Evolutionary conservation across 1,140 invertebrate species (phyloP).

Genomic region (Drosophila athabasca): DNA sequence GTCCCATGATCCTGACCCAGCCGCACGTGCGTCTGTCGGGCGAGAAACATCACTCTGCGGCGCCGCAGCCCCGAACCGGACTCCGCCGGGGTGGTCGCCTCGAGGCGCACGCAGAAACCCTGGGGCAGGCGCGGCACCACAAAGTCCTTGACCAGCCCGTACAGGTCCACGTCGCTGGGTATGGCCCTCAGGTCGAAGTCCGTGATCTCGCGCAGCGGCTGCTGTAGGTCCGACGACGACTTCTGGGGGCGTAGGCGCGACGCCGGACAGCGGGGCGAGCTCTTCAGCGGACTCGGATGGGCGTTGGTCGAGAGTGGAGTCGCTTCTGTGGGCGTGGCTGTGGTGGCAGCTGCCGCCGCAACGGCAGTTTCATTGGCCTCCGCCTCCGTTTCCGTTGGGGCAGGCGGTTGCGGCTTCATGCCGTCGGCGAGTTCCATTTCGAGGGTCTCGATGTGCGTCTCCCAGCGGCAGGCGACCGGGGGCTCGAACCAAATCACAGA

Average conservation of each 20-base stretch:
- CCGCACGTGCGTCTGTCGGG: conserved; percentile 60
- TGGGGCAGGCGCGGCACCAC: conserved; percentile 78
- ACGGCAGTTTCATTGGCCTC: conserved; percentile 6
- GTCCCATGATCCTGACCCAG: conserved; percentile 19
- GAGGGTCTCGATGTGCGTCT: conserved; percentile 82
- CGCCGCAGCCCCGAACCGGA: conserved; percentile 21
- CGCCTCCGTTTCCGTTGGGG: conserved; percentile 3
- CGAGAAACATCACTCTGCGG: conserved; percentile 66
- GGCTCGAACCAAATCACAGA: conserved; percentile 93
- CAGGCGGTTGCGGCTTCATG: conserved; percentile 36
- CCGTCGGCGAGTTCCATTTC: conserved; percentile 72
- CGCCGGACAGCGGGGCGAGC: conserved; percentile 69
- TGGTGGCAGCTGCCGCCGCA: conserved; percentile 42
- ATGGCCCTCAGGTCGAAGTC: conserved; percentile 79
- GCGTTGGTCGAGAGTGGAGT: conserved; percentile 71
- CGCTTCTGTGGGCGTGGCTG: conserved; percentile 66
- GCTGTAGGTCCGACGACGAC: conserved; percentile 13
- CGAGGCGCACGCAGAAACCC: conserved; percentile 72
- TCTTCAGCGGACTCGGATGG: conserved; percentile 75
- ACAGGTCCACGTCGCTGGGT: conserved; percentile 73
- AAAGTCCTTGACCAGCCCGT: conserved; percentile 77
- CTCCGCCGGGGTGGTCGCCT: conserved; percentile 53
- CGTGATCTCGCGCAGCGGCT: conserved; percentile 63
- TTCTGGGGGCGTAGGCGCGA: conserved; percentile 63
- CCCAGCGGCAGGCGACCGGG: conserved; percentile 91